Evolutionary conservation across 2,797 vertebrate species (phyloP), one percentile per base, ranked within the genome.

Genomic region (Otus scops): DNA sequence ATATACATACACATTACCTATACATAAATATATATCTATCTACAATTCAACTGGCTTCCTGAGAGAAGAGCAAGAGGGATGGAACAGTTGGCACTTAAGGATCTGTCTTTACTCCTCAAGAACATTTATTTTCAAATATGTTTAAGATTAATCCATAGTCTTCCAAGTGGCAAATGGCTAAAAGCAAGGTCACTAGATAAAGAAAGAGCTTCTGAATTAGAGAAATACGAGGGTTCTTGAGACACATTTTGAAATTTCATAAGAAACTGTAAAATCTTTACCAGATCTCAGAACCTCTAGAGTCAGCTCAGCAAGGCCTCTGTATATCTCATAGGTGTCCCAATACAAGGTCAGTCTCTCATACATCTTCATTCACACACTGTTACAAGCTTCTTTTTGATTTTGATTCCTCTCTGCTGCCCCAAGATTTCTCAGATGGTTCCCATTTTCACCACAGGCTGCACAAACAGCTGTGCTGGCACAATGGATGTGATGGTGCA

Each of bases 321-420:
- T 21, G 5, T 21, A 30, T 41, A 47, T 34, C 34, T 59, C 1
- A 0, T 9, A 65, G 59, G 32, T 69, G 43, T 39, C 53, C 32
- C 57, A 75, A 32, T 10, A 36, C 24, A 61, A 61, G 41, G 20
- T 61, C 57, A 84, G 22, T 50, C 32, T 83, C 57, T 86, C 54
- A 50, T 41, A 84, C 30, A 50, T 68, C 45, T 93, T 88, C 88
- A 81, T 90, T 90, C 65, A 69, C 34, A 78, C 8, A 1, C 47
- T 88, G n/a, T 86, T 92, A 54, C 14, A 81, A 57, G 38, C 13
- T 92, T 86, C 83, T 47, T 94, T 95, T 93, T 88, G 61, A 92
- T 93, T 90, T 93, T 92, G 61, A 71, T 81, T 90, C 41, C 57
- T 78, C 65, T 84, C 50, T 78, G 45, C 38, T 4, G 13, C 61